Base-by-base conservation (phyloP, 2,888 invertebrate species). In the Thalpophila matura region DNA sequence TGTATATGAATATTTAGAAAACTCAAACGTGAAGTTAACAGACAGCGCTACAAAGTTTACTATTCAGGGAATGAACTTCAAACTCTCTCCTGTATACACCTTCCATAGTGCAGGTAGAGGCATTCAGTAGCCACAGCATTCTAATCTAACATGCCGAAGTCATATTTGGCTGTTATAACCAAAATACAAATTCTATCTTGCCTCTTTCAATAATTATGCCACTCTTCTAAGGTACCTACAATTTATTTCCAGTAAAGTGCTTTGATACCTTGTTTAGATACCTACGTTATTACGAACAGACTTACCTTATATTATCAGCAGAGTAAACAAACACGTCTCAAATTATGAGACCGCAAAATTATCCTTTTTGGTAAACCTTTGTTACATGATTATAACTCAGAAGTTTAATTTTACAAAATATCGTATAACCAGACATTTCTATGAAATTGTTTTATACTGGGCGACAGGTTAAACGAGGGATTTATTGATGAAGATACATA, bases 281-380 rank as follows among this genome's bases (percentile, higher is more conserved):
- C n/a, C n/a, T n/a, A n/a, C n/a, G n/a, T 29, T 5, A 35, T 37
- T 58, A 12, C 31, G 16, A 31, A 49, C 16, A 46, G 22, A 20
- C 29, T 24, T 20, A 26, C 35, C 33, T 31, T 66, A 38, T 2
- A 12, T 53, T 59, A 51, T 51, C 31, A 63, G 22, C 31, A 47
- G 10, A 4, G 14, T 49, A 35, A 29, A 43, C 53, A 58, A 57
- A 64, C 51, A 70, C 45, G 49, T 26, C 38, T 45, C 35, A 59
- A 60, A 60, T 72, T 51, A 60, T 60, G 35, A 38, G 55, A 26
- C 60, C 50, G 33, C 66, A 56, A 66, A 66, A 70, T 69, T 56
- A 43, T 16, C 51, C 49, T 55, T 59, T 69, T 65, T 37, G 40
- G 35, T 37, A 27, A 33, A 29, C 49, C 27, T 51, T 63, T 33